Conservation (phyloP, 2,888 invertebrate genomes). For the Spilarctia lutea region DNA sequence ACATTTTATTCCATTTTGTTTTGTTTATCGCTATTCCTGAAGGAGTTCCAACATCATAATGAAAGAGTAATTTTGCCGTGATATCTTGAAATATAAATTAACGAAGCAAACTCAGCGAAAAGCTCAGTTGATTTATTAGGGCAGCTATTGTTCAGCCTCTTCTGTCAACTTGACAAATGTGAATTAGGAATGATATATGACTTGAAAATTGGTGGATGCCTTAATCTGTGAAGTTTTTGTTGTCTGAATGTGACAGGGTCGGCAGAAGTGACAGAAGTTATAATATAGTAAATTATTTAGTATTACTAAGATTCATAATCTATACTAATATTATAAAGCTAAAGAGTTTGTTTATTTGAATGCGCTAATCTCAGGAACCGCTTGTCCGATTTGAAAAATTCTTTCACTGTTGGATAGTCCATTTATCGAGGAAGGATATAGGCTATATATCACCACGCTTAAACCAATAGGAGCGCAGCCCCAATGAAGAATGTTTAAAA, state of each 20-base stretch:
- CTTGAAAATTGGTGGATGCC: conserved; percentile 1
- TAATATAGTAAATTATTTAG: background rate
- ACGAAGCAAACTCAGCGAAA: conserved; percentile 46
- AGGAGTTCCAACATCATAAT: background rate
- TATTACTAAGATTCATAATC: background rate
- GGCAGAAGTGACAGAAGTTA: background rate
- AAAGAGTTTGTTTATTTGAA: too few relatives aligned
- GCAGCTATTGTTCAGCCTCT: conserved; percentile 57
- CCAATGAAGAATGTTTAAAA: too few relatives aligned
- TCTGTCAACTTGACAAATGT: conserved; percentile 7
- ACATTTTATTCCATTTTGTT: background rate
- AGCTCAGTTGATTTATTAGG: conserved; percentile 64
- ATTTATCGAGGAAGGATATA: too few relatives aligned
- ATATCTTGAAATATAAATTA: background rate
- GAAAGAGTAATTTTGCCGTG: conserved; percentile 1
- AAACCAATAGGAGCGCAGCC: too few relatives aligned
- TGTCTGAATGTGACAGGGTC: background rate
- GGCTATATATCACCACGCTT: too few relatives aligned
- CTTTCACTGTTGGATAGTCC: too few relatives aligned
- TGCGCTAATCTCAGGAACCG: too few relatives aligned
- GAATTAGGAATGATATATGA: conserved; percentile 4
- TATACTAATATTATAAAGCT: too few relatives aligned
- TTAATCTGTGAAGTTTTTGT: background rate
- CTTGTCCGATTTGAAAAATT: too few relatives aligned
- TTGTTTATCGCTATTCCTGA: background rate